Evolutionary conservation across 1,140 invertebrate species (phyloP).

Genomic region (Drosophila murphyi): DNA sequence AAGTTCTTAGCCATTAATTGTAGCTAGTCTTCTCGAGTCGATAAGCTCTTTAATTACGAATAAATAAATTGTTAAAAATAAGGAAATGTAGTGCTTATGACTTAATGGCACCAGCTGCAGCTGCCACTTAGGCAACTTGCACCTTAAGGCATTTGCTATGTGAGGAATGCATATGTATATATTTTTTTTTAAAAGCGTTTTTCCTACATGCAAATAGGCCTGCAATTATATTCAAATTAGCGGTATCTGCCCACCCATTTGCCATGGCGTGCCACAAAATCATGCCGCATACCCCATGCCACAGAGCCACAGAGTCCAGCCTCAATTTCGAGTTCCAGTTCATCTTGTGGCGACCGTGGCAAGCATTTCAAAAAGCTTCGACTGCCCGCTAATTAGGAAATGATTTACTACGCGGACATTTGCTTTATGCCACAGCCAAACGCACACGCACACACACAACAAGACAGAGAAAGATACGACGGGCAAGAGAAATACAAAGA

Average conservation of each 20-base stretch:
- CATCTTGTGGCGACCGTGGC: slow-evolving; percentile 5
- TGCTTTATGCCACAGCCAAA: slow-evolving; percentile 40
- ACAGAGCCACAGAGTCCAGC: neutral
- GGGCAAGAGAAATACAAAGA: neutral
- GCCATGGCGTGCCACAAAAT: slow-evolving; percentile 39
- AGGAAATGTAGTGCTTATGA: neutral
- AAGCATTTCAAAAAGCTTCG: slow-evolving; percentile 14
- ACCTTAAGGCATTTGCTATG: slow-evolving; percentile 1
- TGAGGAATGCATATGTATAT: slow-evolving; percentile 1
- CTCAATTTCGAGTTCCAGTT: slow-evolving; percentile 17
- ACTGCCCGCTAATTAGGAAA: slow-evolving; percentile 60
- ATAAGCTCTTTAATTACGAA: too few relatives aligned
- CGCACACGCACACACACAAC: neutral
- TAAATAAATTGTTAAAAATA: neutral
- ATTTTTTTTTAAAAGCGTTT: slow-evolving; percentile 6
- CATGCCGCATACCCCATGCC: slow-evolving; percentile 7
- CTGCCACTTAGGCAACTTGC: neutral
- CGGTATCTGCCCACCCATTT: slow-evolving; percentile 55
- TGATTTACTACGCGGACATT: slow-evolving; percentile 64
- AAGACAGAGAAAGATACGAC: neutral
- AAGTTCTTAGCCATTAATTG: too few relatives aligned
- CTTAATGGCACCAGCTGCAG: neutral
- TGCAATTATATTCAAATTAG: slow-evolving; percentile 68
- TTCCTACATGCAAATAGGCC: slow-evolving; percentile 43
- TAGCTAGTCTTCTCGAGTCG: too few relatives aligned